phyloP scores from a whole-genome alignment of 2,797 vertebrate genomes.

The Gambusia yucatana region DNA sequence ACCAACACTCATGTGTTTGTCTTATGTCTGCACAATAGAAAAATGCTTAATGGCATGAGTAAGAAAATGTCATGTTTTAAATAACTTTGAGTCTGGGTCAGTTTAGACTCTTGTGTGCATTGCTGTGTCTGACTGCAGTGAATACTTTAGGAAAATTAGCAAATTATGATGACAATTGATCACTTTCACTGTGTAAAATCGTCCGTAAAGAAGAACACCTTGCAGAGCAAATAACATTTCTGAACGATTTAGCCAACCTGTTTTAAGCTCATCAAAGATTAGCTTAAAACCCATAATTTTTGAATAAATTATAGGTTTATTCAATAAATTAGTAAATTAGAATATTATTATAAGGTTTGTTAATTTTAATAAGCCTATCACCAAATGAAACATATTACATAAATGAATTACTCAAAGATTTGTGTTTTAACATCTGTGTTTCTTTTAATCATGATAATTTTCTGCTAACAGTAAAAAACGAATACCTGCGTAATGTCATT shows the following conservation, averaged over 20 bases:
- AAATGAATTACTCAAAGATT: not conserved
- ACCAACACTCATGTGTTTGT: slow-evolving; percentile 33
- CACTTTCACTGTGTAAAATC: not conserved
- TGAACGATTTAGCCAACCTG: not conserved
- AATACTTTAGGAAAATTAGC: not conserved
- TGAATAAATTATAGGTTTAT: no score
- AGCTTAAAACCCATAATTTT: no score
- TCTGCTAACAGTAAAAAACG: not conserved
- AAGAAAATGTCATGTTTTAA: slow-evolving; percentile 5
- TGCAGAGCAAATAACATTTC: not conserved
- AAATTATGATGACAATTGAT: not conserved
- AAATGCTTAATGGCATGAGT: slow-evolving; percentile 7
- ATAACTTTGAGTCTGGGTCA: slow-evolving; percentile 13
- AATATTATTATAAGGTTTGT: not conserved
- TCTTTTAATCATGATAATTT: not conserved
- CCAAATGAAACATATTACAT: not conserved
- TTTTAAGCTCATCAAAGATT: not conserved
- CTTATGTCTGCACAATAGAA: slow-evolving; percentile 29
- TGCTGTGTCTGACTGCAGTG: not conserved
- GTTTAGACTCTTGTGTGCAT: not conserved
- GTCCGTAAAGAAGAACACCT: not conserved
- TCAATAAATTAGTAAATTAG: no score
- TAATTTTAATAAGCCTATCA: not conserved
- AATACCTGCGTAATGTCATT: not conserved
- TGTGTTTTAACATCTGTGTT: not conserved